Conservation (phyloP, 2,113 vertebrate genomes). For the Colaptes auratus region DNA sequence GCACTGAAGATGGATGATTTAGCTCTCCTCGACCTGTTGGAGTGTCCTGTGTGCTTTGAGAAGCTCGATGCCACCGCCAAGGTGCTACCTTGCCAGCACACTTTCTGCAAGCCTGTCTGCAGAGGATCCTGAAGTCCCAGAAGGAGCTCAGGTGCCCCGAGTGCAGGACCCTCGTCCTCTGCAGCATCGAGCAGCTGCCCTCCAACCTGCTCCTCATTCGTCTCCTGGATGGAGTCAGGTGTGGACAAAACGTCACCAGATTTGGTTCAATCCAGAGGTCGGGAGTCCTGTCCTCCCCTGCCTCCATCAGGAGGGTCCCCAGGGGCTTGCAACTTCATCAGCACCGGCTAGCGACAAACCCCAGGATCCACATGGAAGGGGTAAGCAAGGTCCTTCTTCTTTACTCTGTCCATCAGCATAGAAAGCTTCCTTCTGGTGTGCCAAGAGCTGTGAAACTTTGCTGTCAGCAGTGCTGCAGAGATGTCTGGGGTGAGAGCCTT, state of each 20-base stretch:
- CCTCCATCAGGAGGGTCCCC: constrained; percentile 66
- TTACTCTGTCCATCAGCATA: neutral
- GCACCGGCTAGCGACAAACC: constrained; percentile 71
- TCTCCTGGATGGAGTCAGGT: constrained; percentile 83
- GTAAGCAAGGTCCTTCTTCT: constrained; percentile 73
- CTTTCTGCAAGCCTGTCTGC: constrained; percentile 91
- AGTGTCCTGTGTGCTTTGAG: constrained; percentile 90
- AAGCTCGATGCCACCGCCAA: constrained; percentile 87
- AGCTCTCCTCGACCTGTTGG: constrained; percentile 84
- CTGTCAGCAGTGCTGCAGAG: neutral
- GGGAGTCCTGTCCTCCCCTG: constrained; percentile 62
- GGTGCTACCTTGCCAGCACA: constrained; percentile 96
- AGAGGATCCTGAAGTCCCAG: constrained; percentile 80
- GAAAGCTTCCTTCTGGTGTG: neutral
- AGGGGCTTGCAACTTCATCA: constrained; percentile 70
- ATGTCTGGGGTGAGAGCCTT: neutral
- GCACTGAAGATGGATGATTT: constrained; percentile 84
- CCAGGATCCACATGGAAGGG: constrained; percentile 78
- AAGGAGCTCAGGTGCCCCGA: constrained; percentile 89
- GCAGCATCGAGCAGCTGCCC: constrained; percentile 87
- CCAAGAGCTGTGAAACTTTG: neutral
- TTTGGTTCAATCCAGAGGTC: constrained; percentile 71
- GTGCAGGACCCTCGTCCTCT: constrained; percentile 81
- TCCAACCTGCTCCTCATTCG: constrained; percentile 87
- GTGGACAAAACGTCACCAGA: constrained; percentile 50